Base-by-base conservation (phyloP, 2,888 invertebrate species). In the Zygaena filipendulae region DNA sequence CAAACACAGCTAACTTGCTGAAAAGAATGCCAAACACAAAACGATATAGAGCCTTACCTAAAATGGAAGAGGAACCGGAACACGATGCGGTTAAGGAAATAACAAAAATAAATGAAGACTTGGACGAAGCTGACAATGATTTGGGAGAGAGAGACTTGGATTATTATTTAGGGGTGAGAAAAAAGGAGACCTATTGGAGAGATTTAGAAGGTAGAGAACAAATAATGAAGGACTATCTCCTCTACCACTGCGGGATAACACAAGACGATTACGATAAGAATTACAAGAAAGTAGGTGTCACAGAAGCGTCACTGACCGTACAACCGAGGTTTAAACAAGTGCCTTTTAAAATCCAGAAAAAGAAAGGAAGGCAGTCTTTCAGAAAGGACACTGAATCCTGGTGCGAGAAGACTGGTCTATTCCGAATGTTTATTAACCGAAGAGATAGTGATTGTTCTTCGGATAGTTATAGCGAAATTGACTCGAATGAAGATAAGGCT, bases 381-480 rank as follows among this genome's bases (percentile, higher is more conserved):
- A 32, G 52, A 1, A 60, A 48, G 37, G 72, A 72, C 23, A 25
- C 40, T 3, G 74, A 72, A 32, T 63, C 67, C 3, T 71, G 75
- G 74, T 55, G 61, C 13, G 75, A 79, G 21, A 74, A 63, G 28
- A 53, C 50, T 4, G 59, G 68, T 0, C 59, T 75, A 29, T 74
- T 77, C 20, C 75, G 66, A 46, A 36, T 79, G 9, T 79, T 79
- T 30, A 48, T 57, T 1, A 59, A 60, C 19, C 64, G 52, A 45
- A 54, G 61, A 33, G 71, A 74, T 11, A 74, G 69, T 37, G 72
- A 70, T 31, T 53, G 57, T 29, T 62, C 74, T 1, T 72, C 77
- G 2, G 75, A 77, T 35, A 77, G 77, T 42, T 79, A 77, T 42
- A 79, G 79, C 32, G 77, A 77, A 40, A 75, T 68, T 32, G 77